Evolutionary conservation across 2,888 invertebrate species (phyloP).

Genomic region (Orgyia antiqua): DNA sequence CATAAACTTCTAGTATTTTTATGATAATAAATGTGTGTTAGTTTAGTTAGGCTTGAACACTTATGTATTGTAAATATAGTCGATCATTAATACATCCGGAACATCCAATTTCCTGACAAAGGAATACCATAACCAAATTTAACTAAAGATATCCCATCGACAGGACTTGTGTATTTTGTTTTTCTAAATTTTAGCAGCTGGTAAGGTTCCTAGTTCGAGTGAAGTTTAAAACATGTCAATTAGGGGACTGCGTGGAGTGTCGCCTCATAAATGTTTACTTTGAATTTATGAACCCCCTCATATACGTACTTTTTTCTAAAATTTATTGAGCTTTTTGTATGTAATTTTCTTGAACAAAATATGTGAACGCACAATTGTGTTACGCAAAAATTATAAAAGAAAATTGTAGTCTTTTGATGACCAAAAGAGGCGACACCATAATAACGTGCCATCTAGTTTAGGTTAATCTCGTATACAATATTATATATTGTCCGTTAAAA

Average conservation of each 20-base stretch:
- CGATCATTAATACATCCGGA: constrained; percentile 29
- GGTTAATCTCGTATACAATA: constrained; percentile 79
- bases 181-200: constrained; percentile 77
- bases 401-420: constrained; percentile 55
- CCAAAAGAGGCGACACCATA: constrained; percentile 75
- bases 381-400: constrained; percentile 30
- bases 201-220: constrained; percentile 78
- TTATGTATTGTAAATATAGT: constrained; percentile 18
- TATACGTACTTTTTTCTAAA: constrained; percentile 41
- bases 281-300: constrained; percentile 32
- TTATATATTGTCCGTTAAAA: constrained; percentile 79
- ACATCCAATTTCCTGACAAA: constrained; percentile 30
- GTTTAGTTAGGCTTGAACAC: constrained; percentile 17
- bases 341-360: constrained; percentile 40
- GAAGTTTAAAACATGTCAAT: constrained; percentile 76
- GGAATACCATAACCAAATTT: constrained; percentile 44
- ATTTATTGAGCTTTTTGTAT: constrained; percentile 28
- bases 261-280: constrained; percentile 48
- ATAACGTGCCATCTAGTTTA: constrained; percentile 79
- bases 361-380: constrained; percentile 73
- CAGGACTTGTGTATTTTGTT: constrained; percentile 57
- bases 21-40: constrained; percentile 13
- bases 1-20: constrained; percentile 12
- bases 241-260: constrained; percentile 76
- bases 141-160: constrained; percentile 46